Evolutionary conservation across 2,113 vertebrate genomes (phyloP), one percentile per base, ranked within the genome.

Genomic region (Eidolon helvum): DNA sequence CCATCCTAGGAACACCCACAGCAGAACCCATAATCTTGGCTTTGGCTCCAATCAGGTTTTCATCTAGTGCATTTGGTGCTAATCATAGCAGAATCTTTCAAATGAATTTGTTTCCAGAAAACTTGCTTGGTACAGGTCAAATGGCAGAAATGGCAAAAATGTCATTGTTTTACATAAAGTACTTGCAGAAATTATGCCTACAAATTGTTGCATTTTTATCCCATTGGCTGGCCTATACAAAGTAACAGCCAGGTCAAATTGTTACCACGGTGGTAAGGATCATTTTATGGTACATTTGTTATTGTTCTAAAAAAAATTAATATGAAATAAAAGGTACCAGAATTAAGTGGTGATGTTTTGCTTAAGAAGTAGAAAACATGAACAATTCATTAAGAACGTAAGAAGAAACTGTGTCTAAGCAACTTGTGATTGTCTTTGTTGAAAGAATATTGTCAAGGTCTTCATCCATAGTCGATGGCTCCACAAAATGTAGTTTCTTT

Each of bases 101-200:
- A 38, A 79, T 53, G 40, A 57, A 74, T 87, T 92, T 68, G 55
- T 89, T 97, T 88, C 61, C 72, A 91, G 77, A 91, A 88, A 94
- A 38, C 78, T 92, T 66, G n/a, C 72, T 80, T 43, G 45, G 91
- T 84, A 75, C 28, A 28, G 28, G n/a, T 69, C 71, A 97, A 78
- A 83, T 18, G 26, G 24, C 66, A 91, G 85, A 87, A 65, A 40
- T 10, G 84, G 24, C 78, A 68, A 88, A 96, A 55, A 92, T 79
- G 11, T 68, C 50, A 80, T 33, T 85, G 28, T 53, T 94, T 87
- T 66, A 77, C 35, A 87, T 75, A 68, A 95, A 87, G 4, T 38
- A 68, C 68, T 80, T 63, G 45, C 55, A 55, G 59, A 66, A 90
- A 88, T 87, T 55, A 72, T 0, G 9, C 40, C 21, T 63, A 87